Base-by-base conservation (phyloP, 2,113 vertebrate genomes). In the Cettia cetti region DNA sequence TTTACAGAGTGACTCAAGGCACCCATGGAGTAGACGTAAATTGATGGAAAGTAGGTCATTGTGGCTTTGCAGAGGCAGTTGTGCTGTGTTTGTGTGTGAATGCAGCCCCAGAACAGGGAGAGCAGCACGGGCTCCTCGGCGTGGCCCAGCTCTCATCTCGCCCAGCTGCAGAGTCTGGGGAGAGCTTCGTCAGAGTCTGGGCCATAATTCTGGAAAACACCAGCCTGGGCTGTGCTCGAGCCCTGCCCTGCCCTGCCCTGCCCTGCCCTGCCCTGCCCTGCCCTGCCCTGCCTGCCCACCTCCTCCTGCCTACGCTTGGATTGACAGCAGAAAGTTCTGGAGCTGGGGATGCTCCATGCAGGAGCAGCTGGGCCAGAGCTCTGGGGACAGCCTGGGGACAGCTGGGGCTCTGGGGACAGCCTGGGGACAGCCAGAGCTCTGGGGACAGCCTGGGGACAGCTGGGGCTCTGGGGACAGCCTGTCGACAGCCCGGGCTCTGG, bases 21-120 rank as follows among this genome's bases (percentile, higher is more conserved):
- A 63, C 91, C 82, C 64, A 45, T 10, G 79, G 90, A 82, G 72
- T 14, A 79, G 50, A n/a, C 35, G 53, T 40, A 80, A 94, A 97
- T 83, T 76, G 94, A 52, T 95, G 35, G 93, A 65, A 98, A 97
- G 84, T 96, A 94, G 95, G 94, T 95, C 96, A 96, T 19, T 4
- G 28, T 86, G 81, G 84, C 78, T 87, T 50, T 81, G 47, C 63
- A n/a, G 56, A 24, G 63, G 31, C 37, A n/a, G 45, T 75, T 66
- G 90, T 49, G 59, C 44, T 70, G 56, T 28, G 7, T 65, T 70
- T 40, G 78, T 69, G 64, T 47, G 56, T 14, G 64, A 91, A 81
- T 90, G 80, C 66, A 76, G 66, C 90, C 92, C 88, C 74, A 11
- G 40, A 30, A 9, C 3, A 35, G 59, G 44, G 53, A 74, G 31